phyloP scores from a whole-genome alignment of 2,113 vertebrate genomes.

The Atlantisia rogersi region DNA sequence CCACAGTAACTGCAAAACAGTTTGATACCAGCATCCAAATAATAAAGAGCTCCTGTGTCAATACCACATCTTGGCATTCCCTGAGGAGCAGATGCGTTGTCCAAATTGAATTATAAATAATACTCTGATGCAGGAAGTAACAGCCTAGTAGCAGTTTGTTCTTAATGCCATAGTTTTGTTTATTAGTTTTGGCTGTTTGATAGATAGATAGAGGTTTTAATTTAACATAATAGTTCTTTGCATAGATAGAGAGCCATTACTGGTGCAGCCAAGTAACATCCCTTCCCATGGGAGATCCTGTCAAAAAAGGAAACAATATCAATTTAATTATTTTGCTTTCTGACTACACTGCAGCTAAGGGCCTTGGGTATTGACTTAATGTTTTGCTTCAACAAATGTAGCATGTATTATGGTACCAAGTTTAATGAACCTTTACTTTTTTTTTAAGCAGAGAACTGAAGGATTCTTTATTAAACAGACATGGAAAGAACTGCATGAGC shows the following conservation, averaged over 20 bases:
- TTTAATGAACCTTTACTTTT: constrained; percentile 26
- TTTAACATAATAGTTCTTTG: background rate
- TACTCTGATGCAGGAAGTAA: constrained; percentile 7
- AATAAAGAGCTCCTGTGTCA: background rate
- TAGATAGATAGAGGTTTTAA: constrained; percentile 50
- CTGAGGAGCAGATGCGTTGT: background rate
- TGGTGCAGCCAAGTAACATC: constrained; percentile 3
- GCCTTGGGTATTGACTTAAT: constrained; percentile 17
- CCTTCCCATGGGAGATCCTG: background rate
- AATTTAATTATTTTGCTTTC: constrained; percentile 44
- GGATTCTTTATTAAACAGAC: background rate
- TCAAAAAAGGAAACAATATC: constrained; percentile 24
- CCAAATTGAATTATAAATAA: constrained; percentile 41
- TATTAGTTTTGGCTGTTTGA: constrained; percentile 37
- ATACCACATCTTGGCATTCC: background rate
- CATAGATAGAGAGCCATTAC: constrained; percentile 1
- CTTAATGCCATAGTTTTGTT: background rate
- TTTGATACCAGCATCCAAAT: background rate
- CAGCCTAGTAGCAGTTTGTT: constrained; percentile 13
- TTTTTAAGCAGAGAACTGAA: background rate
- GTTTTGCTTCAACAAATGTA: constrained; percentile 37
- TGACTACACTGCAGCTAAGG: background rate
- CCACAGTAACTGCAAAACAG: background rate
- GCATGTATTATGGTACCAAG: background rate
- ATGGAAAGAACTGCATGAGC: background rate